phyloP scores from a whole-genome alignment of 2,797 vertebrate species.

The Podarcis lilfordi region DNA sequence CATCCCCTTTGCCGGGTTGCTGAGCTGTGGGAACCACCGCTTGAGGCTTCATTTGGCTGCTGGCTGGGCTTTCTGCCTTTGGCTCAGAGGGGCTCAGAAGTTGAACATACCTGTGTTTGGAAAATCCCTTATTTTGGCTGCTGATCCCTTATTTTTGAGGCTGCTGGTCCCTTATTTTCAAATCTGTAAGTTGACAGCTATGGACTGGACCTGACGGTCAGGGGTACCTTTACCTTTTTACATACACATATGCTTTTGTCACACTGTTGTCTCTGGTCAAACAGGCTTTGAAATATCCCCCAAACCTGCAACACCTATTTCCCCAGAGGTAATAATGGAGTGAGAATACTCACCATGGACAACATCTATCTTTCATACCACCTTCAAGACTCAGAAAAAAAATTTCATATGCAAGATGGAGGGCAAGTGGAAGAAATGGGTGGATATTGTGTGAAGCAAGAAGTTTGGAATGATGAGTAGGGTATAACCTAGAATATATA shows the following conservation, averaged over 20 bases:
- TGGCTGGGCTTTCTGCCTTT: too few species aligned
- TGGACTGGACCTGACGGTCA: too few species aligned
- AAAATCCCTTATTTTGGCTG: too few species aligned
- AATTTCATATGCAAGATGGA: background rate
- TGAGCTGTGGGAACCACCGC: too few species aligned
- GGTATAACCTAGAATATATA: background rate
- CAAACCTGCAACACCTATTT: background rate
- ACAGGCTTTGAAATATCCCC: background rate
- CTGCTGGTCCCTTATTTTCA: too few species aligned
- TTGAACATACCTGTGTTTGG: too few species aligned
- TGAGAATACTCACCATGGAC: background rate
- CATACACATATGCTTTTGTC: background rate
- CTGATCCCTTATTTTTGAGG: too few species aligned
- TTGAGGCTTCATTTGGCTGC: too few species aligned
- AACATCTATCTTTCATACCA: background rate
- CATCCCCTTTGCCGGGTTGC: too few species aligned
- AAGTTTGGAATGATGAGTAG: conserved; percentile 16
- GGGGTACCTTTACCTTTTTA: too few species aligned
- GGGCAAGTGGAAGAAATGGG: background rate
- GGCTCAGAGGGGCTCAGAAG: too few species aligned
- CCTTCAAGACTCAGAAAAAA: background rate
- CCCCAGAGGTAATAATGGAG: background rate
- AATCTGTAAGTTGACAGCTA: too few species aligned
- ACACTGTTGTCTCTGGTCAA: background rate
- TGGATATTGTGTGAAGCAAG: conserved; percentile 20